Evolutionary conservation across 2,888 invertebrate species (phyloP).

Genomic region (Chrysomela aeneicollis): DNA sequence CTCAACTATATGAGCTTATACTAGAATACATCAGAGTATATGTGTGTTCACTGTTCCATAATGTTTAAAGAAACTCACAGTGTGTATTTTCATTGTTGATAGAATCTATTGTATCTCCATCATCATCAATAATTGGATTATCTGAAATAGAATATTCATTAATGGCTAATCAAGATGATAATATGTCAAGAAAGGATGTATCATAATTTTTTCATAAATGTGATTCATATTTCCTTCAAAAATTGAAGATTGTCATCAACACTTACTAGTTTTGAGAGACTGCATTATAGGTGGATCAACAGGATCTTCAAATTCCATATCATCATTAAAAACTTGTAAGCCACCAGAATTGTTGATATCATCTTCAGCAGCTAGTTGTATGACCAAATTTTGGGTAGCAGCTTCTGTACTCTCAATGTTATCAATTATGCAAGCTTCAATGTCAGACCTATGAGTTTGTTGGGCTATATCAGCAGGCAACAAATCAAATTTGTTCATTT

Average conservation of each 20-base stretch:
- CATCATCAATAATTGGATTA: background rate
- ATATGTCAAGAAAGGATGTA: background rate
- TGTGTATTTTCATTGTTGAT: background rate
- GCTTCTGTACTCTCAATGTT: conserved; percentile 47
- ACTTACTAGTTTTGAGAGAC: conserved; percentile 18
- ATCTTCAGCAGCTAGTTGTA: conserved; percentile 44
- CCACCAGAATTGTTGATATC: conserved; percentile 27
- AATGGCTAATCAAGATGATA: background rate
- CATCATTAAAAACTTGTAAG: conserved; percentile 39
- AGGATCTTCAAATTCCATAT: conserved; percentile 34
- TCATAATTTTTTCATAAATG: no score
- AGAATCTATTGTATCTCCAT: background rate
- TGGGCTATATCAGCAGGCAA: conserved; percentile 73
- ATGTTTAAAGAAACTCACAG: background rate
- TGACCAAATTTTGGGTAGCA: conserved; percentile 49
- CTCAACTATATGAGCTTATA: no score
- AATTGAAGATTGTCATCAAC: no score
- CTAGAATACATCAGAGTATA: no score
- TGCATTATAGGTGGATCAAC: conserved; percentile 28
- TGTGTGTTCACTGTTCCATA: no score
- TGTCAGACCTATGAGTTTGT: conserved; percentile 70
- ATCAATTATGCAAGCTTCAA: conserved; percentile 66
- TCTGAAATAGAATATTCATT: background rate
- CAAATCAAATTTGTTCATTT: conserved; percentile 77
- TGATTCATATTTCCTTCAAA: no score